Base-by-base conservation (phyloP, 2,113 vertebrate species). In the Neogale vison region DNA sequence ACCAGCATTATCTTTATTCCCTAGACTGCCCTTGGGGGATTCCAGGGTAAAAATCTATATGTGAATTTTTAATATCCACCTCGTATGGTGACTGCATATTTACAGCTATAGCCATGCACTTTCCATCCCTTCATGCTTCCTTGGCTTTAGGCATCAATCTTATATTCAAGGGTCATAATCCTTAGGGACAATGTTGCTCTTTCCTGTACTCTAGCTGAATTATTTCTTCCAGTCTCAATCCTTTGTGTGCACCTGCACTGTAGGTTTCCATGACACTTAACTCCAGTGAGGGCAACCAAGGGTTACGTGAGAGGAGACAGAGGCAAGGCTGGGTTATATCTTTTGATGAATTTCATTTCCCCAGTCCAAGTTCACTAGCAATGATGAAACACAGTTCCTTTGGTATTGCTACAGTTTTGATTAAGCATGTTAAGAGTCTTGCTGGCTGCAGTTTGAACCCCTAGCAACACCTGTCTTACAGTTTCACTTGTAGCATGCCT, bases 391-490 rank as follows among this genome's bases (percentile, higher is more conserved):
- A 91, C 47, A 31, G 77, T 97, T 97, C 76, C 55, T 96, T 96
- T 93, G 91, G 92, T 98, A 92, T 94, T 90, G 93, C 95, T 52
- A 57, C 4, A 47, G 26, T 93, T 98, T 81, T 95, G 96, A 98
- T 81, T 57, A 93, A 96, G 93, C 86, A 59, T 98, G 97, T 98
- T 97, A 65, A 95, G 94, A 97, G 96, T 90, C 91, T 98, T 83
- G 80, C 98, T 98, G 98, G 63, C 81, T 94, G 52, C 74, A 84
- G n/a, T 55, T 4, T 88, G 91, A 98, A 88, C 86, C 96, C 97
- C 50, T 91, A 76, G 96, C 96, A 98, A 95, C 42, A 18, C 91
- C 45, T 26, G 29, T 92, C 74, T 91, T 96, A 85, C 15, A 93
- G 59, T 97, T 98, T 97, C 71, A n/a, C 55, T 95, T 96, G 93